These are phyloP conservation scores for Parapsyche elsis DNA, from an alignment of 1,140 invertebrate genomes.

Conservation along the genomic window DNA sequence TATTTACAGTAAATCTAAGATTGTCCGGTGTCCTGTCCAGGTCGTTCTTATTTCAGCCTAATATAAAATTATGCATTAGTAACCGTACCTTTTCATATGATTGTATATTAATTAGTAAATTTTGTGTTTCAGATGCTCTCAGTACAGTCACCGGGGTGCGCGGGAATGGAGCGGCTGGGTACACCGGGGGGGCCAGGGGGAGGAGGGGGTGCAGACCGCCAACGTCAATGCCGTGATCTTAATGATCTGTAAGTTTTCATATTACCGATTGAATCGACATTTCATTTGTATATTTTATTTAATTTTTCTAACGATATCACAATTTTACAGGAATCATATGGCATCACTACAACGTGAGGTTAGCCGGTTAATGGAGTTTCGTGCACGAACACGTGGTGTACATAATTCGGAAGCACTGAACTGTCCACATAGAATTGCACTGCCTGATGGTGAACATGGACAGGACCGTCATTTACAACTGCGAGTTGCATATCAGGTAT, in stretches of 20 bases:
- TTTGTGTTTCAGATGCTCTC: constrained; percentile 71
- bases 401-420: constrained; percentile 67
- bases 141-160: constrained; percentile 74
- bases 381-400: constrained; percentile 63
- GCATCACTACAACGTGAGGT: constrained; percentile 55
- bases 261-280: constrained; percentile 4
- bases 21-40: too few species aligned
- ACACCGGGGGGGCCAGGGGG: constrained; percentile 69
- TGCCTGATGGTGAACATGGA: constrained; percentile 72
- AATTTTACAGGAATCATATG: constrained; percentile 28
- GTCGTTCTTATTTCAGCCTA: too few species aligned
- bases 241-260: constrained; percentile 51
- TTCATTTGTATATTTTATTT: constrained; percentile 5
- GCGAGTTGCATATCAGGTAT: constrained; percentile 71
- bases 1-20: too few species aligned
- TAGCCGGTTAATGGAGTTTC: constrained; percentile 64
- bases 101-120: neutral
- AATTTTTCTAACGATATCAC: neutral
- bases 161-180: constrained; percentile 75
- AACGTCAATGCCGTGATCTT: constrained; percentile 43
- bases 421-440: constrained; percentile 70
- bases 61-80: neutral
- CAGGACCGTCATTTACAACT: constrained; percentile 70
- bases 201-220: constrained; percentile 59
- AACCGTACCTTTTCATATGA: neutral